phyloP scores from a whole-genome alignment of 1,140 invertebrate species.

The Drosophila nigromelanica region DNA sequence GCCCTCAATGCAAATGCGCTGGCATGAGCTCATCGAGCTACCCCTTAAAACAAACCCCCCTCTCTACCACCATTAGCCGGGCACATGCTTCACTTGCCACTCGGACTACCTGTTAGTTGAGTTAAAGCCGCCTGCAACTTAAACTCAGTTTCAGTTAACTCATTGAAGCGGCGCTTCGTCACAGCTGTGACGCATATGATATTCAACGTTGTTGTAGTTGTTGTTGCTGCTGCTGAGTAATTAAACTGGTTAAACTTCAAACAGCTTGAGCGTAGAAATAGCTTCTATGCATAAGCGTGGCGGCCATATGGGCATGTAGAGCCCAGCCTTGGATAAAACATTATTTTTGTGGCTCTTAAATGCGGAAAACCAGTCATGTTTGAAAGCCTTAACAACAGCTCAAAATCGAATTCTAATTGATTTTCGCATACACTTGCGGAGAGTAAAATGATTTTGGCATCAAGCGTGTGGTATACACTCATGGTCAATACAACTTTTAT shows the following conservation, averaged over 20 bases:
- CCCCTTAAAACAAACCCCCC: not conserved
- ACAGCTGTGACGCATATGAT: constrained; percentile 32
- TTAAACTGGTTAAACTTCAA: constrained; percentile 58
- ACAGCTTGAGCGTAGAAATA: constrained; percentile 27
- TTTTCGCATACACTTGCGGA: not conserved
- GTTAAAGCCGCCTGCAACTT: constrained; percentile 26
- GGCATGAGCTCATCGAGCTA: constrained; percentile 64
- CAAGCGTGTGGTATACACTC: not conserved
- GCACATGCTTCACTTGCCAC: constrained; percentile 47
- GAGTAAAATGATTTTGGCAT: not conserved
- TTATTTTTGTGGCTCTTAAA: constrained; percentile 21
- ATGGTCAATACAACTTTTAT: too few species aligned
- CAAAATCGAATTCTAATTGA: not conserved
- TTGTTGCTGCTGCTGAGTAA: constrained; percentile 12
- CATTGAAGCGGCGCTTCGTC: constrained; percentile 38
- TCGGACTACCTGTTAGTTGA: constrained; percentile 69
- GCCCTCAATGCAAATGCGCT: constrained; percentile 23
- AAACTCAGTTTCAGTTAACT: constrained; percentile 21
- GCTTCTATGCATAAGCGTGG: constrained; percentile 29
- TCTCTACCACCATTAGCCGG: not conserved
- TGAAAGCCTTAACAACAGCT: not conserved
- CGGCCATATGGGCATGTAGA: constrained; percentile 53
- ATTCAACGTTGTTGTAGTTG: constrained; percentile 9
- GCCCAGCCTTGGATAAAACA: constrained; percentile 41
- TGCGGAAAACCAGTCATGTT: constrained; percentile 23